Base-by-base conservation (phyloP, 2,888 invertebrate species). In the Anthrax anthrax region DNA sequence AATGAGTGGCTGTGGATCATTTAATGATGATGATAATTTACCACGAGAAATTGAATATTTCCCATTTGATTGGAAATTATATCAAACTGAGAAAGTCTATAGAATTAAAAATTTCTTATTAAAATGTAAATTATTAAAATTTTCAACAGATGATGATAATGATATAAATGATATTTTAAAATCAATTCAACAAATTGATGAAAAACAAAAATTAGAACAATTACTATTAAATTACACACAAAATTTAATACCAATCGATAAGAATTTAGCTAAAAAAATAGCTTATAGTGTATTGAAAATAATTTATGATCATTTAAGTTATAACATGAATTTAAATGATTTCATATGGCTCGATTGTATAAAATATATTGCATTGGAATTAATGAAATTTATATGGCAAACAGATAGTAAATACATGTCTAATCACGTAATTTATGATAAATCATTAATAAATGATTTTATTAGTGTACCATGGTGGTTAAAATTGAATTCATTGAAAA, bases 31-130 rank as follows among this genome's bases (percentile, higher is more conserved):
- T 16, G 67, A 71, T 2, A 70, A 53, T 39, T 73, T 74, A 55
- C 81, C 84, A 0, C 76, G 78, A 52, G 73, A 74, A 32, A 76
- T 78, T 55, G 80, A 81, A 60, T 77, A 80, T 61, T 81, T 84
- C 53, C 74, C 81, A 1, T 64, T 66, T 18, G 73, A 72, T 56
- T 80, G 78, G 67, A 78, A 74, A 53, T 69, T 51, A 56, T 64
- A 32, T 64, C 39, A 45, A 18, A 36, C 29, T 1, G 29, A 32
- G 12, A 36, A 36, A 16, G 4, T n/a, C 4, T n/a, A 16, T n/a
- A 8, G 16, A 16, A 8, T 36, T 5, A 36, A 36, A 16, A n/a
- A 36, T 59, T 64, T 32, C 65, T 76, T 46, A 66, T 84, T 60
- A 67, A 70, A 39, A 65, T 66, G 23, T 60, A 81, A 9, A 72